Evolutionary conservation across 2,888 invertebrate species (phyloP), one percentile per base, ranked within the genome.

Genomic region (Eupithecia pulchellata): DNA sequence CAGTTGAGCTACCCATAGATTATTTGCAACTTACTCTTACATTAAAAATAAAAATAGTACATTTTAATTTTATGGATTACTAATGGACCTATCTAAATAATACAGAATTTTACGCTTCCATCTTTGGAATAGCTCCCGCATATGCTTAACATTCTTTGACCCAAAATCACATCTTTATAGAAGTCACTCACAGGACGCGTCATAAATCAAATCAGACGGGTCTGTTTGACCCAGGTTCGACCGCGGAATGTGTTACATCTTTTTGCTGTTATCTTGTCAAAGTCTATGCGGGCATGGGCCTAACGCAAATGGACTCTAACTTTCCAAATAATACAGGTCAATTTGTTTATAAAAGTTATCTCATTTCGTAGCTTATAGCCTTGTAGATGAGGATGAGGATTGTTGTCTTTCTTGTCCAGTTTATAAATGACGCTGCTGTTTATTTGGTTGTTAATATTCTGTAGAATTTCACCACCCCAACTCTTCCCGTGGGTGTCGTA

Each of bases 301-400:
- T 58, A 58, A 29, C 58, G n/a, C 30, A 73, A 68, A 66, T 58
- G 47, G 20, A 20, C 47, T 47, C 47, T n/a, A 20, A 52, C 25
- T 11, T 52, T 25, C 52, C 25, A 52, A 52, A 20, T 52, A 52
- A 20, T 47, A 47, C 11, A 52, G 52, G 13, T 25, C 25, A 52
- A 25, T 52, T 52, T 11, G 25, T 52, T 25, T 52, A 11, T 52
- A 52, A 52, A 52, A 52, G 4, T 47, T 47, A 52, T 25, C 11
- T 1, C 0, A 52, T 11, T 52, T 25, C 11, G 20, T 47, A n/a
- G n/a, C n/a, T 47, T 47, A 25, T 25, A 52, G 52, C 20, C 52
- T 11, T 47, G 20, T n/a, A 20, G 11, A 52, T 52, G 25, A 11
- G 52, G 52, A 25, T 25, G 52, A 52, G 52, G 52, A 25, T 1